Evolutionary conservation across 2,113 vertebrate species (phyloP), one percentile per base, ranked within the genome.

Genomic region (Hippolais icterina): DNA sequence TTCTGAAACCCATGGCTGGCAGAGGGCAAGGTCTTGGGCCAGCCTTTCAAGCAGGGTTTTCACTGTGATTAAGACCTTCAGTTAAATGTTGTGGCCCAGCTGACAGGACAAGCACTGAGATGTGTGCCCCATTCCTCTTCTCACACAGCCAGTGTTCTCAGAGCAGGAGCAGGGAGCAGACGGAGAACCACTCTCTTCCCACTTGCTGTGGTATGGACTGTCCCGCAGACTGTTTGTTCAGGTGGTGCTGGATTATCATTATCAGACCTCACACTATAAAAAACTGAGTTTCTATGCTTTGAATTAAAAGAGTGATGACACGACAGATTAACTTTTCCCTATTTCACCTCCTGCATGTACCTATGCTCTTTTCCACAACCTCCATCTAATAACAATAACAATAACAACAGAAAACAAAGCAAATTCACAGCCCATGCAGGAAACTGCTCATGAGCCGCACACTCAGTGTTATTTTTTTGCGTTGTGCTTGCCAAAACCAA

Each of bases 281-380:
- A 89, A 54, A 11, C 89, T 31, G 52, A 89, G 44, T 78, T 90
- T 94, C 93, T 97, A 20, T 17, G 68, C 47, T 98, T 95, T 95
- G 95, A 92, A 89, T 97, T 95, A 93, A 93, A 93, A 94, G 86
- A 81, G 72, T 80, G 95, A 96, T 97, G 97, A 96, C 90, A 96
- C 10, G 6, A 94, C 89, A 97, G 89, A 97, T 98, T 96, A 98
- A 96, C 95, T 97, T 96, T 92, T 97, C 97, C 92, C 92, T 96
- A 31, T 88, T 96, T 92, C 88, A 87, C 68, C 74, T 61, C 44
- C 68, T 90, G 27, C 52, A 23, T 0, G 20, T 87, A 83, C 47
- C 71, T 65, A 84, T 94, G 84, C 72, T 94, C 71, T 92, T 91
- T 90, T 83, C 93, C 85, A 86, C 93, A 95, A 65, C 71, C 89